Evolutionary conservation across 2,888 invertebrate species (phyloP), one percentile per base, ranked within the genome.

Genomic region (Rhabditoides inermis): DNA sequence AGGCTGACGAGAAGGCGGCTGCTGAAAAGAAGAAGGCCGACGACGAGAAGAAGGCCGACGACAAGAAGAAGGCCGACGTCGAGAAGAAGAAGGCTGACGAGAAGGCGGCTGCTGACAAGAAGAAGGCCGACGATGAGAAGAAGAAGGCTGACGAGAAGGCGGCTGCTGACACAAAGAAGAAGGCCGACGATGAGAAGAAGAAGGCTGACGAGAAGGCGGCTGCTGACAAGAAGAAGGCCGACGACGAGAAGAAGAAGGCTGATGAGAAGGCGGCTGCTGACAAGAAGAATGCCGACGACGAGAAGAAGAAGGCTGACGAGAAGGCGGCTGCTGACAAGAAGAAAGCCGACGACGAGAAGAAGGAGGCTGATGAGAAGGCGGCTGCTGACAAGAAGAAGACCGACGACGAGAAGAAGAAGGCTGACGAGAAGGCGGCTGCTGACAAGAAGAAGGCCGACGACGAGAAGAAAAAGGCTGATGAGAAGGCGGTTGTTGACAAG

Each of bases 401-500:
- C n/a, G n/a, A n/a, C n/a, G n/a, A n/a, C n/a, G n/a, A n/a, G n/a
- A n/a, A n/a, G n/a, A n/a, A n/a, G n/a, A n/a, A n/a, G n/a, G n/a
- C n/a, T n/a, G n/a, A n/a, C n/a, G 45, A 15, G 18, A 35, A 5
- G 12, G 55, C 57, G n/a, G 47, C 18, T 15, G 42, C 18, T 40
- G 54, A 15, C 15, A 46, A 46, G 55, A 56, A 56, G 32, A 22
- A 47, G 18, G 7, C 37, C 2, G 55, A 56, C 3, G 54, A 23
- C 15, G 20, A n/a, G n/a, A n/a, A 55, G 39, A 45, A 39, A 18
- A 20, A 26, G 36, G 27, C 55, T 30, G 54, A 56, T 3, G 55
- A 3, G 35, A 45, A 55, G 36, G 2, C 25, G 2, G 40, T 47
- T 15, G 49, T 27, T n/a, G 55, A 54, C 25, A 46, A 46, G 52